Evolutionary conservation across 2,797 vertebrate genomes (phyloP).

Genomic region (Simalia tracyae): DNA sequence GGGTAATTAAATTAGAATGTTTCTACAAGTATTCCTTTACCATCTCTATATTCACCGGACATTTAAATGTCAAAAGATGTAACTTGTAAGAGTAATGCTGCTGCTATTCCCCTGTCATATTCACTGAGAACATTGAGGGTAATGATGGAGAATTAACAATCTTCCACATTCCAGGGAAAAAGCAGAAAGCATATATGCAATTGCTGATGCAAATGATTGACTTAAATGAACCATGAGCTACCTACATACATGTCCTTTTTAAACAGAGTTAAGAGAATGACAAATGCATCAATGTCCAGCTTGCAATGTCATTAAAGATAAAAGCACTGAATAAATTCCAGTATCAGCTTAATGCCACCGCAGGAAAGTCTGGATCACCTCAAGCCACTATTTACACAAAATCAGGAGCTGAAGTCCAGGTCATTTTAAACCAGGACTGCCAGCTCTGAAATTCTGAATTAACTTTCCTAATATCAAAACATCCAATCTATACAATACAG

Average conservation of each 20-base stretch:
- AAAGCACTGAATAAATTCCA: conserved; percentile 11
- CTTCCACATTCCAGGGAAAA: background rate
- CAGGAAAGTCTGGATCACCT: conserved; percentile 7
- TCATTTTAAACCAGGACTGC: background rate
- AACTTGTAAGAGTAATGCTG: background rate
- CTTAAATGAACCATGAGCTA: background rate
- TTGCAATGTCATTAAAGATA: background rate
- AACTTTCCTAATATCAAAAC: background rate
- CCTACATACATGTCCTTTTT: background rate
- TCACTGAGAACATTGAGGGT: background rate
- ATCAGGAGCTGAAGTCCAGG: background rate
- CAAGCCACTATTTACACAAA: conserved; percentile 16
- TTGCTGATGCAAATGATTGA: background rate
- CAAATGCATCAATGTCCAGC: background rate
- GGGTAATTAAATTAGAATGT: background rate
- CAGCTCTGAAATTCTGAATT: background rate
- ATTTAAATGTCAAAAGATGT: background rate
- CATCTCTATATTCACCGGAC: background rate
- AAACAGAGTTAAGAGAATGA: background rate
- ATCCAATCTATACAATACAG: background rate
- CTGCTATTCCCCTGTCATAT: background rate
- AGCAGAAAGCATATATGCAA: background rate
- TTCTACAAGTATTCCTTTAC: background rate
- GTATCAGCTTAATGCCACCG: conserved; percentile 7
- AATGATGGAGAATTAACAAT: background rate